phyloP scores from a whole-genome alignment of 2,888 invertebrate genomes.

The Polymixis lichenea region DNA sequence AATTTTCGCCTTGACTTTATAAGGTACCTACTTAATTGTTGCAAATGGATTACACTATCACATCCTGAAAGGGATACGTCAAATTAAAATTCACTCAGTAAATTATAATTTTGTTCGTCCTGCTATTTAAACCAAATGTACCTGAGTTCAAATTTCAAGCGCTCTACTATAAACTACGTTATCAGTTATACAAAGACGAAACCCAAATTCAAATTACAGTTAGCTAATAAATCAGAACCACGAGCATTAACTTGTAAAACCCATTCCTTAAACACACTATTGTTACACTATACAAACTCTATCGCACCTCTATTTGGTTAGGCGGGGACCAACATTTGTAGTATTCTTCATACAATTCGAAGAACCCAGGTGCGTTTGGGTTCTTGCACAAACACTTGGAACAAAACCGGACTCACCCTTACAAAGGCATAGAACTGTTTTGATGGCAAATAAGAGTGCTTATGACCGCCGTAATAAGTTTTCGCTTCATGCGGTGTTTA shows the following conservation, averaged over 20 bases:
- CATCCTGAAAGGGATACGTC: too few species aligned
- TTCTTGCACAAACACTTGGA: constrained; percentile 74
- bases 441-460: constrained; percentile 70
- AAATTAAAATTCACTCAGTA: neutral
- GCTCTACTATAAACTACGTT: neutral
- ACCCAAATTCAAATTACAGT: constrained; percentile 14
- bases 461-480: constrained; percentile 62
- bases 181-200: neutral
- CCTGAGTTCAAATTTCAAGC: neutral
- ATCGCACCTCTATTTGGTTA: constrained; percentile 62
- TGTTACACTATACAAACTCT: constrained; percentile 60
- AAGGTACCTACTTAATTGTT: too few species aligned
- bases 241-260: constrained; percentile 34
- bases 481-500: constrained; percentile 56
- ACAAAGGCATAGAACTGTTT: constrained; percentile 70
- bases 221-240: constrained; percentile 55
- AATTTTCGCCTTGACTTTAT: too few species aligned
- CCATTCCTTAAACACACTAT: constrained; percentile 48
- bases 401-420: constrained; percentile 63
- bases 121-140: neutral
- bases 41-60: too few species aligned
- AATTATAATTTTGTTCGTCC: neutral
- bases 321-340: constrained; percentile 70
- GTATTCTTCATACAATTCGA: constrained; percentile 69
- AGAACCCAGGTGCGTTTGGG: constrained; percentile 74